Conservation (phyloP, 2,113 vertebrate genomes). For the Hippocampus zosterae region DNA sequence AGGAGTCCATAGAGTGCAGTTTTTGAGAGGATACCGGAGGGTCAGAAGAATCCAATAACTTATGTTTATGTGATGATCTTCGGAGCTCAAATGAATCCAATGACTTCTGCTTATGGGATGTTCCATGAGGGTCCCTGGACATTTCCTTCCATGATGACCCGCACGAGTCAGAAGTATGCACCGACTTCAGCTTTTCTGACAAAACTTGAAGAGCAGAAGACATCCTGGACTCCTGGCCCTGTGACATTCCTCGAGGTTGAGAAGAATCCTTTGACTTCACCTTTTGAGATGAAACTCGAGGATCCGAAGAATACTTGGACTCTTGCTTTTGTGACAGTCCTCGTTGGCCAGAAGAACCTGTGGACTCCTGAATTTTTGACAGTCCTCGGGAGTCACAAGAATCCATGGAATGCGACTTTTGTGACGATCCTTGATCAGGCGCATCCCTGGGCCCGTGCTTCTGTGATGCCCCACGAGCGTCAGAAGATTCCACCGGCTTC, state of each 20-base stretch:
- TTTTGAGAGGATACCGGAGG: not conserved
- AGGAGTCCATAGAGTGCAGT: not conserved
- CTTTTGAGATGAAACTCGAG: not conserved
- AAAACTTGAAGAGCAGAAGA: not conserved
- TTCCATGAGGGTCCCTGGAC: not conserved
- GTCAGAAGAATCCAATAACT: conserved; percentile 4
- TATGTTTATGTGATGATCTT: not conserved
- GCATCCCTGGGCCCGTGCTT: not conserved
- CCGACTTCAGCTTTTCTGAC: no score
- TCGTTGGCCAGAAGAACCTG: not conserved
- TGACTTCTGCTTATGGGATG: not conserved
- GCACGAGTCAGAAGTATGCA: not conserved
- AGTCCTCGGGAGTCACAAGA: not conserved
- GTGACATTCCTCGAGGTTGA: not conserved
- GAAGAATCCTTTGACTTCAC: not conserved
- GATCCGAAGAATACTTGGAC: not conserved
- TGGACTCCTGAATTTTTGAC: not conserved
- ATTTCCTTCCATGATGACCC: not conserved
- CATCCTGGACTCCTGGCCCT: not conserved
- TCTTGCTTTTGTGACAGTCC: not conserved
- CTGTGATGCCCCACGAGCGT: not conserved
- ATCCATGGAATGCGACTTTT: not conserved
- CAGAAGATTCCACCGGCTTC: not conserved
- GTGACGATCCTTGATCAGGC: not conserved
- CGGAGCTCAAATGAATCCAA: not conserved